Conservation (phyloP, 2,113 vertebrate genomes). For the Carettochelys insculpta region DNA sequence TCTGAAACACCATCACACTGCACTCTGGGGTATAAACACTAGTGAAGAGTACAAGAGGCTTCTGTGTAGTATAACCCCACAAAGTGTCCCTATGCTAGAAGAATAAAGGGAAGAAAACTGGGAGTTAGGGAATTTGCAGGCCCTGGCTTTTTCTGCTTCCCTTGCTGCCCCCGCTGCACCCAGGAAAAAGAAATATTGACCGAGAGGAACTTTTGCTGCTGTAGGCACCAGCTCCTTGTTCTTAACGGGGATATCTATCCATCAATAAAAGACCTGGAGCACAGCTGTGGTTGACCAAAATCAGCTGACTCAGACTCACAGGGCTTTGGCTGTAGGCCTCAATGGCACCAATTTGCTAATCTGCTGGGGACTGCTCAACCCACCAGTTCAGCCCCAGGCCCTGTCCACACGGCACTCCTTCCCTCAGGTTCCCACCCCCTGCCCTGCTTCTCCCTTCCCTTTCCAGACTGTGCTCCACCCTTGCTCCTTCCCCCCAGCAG, state of each 20-base stretch:
- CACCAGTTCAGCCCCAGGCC: too few relatives aligned
- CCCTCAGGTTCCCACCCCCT: too few relatives aligned
- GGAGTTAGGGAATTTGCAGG: neutral
- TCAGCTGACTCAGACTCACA: too few relatives aligned
- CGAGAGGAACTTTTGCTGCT: neutral
- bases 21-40: neutral
- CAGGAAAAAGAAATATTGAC: neutral
- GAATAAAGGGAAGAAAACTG: neutral
- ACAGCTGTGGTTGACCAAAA: too few relatives aligned
- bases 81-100: neutral
- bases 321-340: too few relatives aligned
- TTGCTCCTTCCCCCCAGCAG: too few relatives aligned
- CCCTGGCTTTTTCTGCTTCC: neutral
- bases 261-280: too few relatives aligned
- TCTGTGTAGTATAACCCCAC: neutral
- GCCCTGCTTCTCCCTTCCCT: too few relatives aligned
- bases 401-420: too few relatives aligned
- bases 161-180: accelerated
- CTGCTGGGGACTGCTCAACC: too few relatives aligned
- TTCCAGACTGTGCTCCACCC: too few relatives aligned
- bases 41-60: neutral
- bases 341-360: too few relatives aligned
- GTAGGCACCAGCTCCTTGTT: neutral
- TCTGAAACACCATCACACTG: neutral
- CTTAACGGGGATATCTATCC: neutral